Conservation (phyloP, 2,113 vertebrate genomes). For the Cololabis saira region DNA sequence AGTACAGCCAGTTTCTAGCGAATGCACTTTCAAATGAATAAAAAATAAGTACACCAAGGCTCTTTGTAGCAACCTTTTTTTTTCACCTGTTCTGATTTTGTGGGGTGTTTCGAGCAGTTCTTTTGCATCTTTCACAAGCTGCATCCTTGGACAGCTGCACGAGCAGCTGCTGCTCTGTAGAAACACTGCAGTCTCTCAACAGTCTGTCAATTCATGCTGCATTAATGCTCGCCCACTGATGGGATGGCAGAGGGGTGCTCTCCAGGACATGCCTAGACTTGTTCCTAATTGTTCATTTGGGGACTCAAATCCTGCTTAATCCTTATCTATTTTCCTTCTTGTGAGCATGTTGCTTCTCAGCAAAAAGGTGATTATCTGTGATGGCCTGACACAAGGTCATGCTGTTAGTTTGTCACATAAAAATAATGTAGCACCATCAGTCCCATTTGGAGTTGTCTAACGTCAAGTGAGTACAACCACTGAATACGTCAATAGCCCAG, state of each 20-base stretch:
- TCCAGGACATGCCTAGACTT: constrained; percentile 58
- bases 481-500: not conserved
- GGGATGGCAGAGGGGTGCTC: constrained; percentile 44
- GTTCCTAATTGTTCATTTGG: constrained; percentile 59
- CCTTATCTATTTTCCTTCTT: constrained; percentile 10
- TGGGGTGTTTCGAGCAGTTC: constrained; percentile 54
- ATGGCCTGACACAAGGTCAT: constrained; percentile 34
- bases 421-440: constrained; percentile 30
- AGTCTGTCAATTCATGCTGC: constrained; percentile 61
- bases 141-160: constrained; percentile 64
- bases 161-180: constrained; percentile 65
- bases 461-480: not conserved
- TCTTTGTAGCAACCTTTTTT: constrained; percentile 23
- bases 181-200: constrained; percentile 50
- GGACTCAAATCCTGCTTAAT: constrained; percentile 48
- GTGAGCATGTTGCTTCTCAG: constrained; percentile 5
- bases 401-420: constrained; percentile 28
- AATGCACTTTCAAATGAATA: constrained; percentile 11
- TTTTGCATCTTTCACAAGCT: constrained; percentile 49
- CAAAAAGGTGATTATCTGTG: constrained; percentile 28
- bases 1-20: not conserved
- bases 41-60: constrained; percentile 7
- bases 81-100: constrained; percentile 58
- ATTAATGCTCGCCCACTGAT: constrained; percentile 52
- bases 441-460: constrained; percentile 1